These are phyloP conservation scores for Cepphus grylle DNA, from an alignment of 2,113 vertebrate genomes.

Conservation along the genomic window DNA sequence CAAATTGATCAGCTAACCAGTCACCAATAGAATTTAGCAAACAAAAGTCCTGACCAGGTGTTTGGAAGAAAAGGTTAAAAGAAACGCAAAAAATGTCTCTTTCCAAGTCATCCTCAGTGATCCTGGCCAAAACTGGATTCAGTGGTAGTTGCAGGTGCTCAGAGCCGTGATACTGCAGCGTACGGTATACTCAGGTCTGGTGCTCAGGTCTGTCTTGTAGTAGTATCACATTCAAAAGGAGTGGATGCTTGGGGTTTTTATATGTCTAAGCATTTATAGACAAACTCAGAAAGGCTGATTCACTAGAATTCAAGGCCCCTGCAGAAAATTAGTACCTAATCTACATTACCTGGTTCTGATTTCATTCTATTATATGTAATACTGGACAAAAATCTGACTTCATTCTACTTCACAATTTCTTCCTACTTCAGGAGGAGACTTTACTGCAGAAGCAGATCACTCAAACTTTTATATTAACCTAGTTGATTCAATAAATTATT, in stretches of 20 bases:
- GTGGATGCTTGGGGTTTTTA: not conserved
- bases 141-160: not conserved
- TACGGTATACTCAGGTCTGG: accelerated
- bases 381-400: not conserved
- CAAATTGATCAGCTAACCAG: not conserved
- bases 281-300: not conserved
- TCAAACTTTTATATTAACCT: not conserved
- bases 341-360: not conserved
- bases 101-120: not conserved
- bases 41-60: not conserved
- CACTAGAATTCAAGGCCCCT: not conserved
- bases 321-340: not conserved
- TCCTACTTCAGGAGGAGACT: not conserved
- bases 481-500: not conserved
- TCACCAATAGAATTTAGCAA: not conserved
- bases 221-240: not conserved
- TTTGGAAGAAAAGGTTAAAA: not conserved
- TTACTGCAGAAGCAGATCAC: not conserved
- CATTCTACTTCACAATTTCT: not conserved
- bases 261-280: not conserved
- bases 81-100: not conserved
- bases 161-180: not conserved
- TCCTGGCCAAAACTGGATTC: not conserved
- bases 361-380: not conserved
- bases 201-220: not conserved